Percentiles rank a stretch among this genome's conserved stretches.
These are phyloP conservation scores for Tringa solitaria DNA, from an alignment of 2,113 vertebrate species.

Conservation along the genomic window DNA sequence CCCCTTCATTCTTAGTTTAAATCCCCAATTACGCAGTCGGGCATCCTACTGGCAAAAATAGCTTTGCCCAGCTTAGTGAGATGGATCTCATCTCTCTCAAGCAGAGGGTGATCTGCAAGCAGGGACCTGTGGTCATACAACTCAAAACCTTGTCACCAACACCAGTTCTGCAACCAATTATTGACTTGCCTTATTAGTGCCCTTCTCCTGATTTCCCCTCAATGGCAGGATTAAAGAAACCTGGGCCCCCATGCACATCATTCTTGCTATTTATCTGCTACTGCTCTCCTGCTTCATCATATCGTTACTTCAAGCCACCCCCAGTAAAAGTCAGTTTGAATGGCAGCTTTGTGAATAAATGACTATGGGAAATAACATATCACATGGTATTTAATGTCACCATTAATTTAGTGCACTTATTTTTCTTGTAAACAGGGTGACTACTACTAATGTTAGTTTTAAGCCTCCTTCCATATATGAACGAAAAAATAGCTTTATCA, in stretches of 20 bases:
- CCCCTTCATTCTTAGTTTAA: not conserved
- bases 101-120: not conserved
- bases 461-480: not conserved
- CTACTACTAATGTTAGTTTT: not conserved
- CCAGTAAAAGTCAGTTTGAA: not conserved
- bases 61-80: not conserved
- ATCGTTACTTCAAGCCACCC: not conserved
- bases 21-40: not conserved
- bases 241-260: fast-evolving
- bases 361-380: not conserved
- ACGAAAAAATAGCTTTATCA: not conserved
- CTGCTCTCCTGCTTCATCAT: not conserved
- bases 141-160: not conserved
- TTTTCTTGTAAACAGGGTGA: not conserved
- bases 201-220: not conserved
- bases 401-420: not conserved
- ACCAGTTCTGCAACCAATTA: not conserved
- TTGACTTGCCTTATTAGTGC: not conserved
- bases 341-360: not conserved
- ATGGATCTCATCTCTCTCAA: not conserved
- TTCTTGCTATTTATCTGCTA: not conserved
- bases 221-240: not conserved
- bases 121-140: not conserved
- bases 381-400: fast-evolving
- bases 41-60: not conserved